Evolutionary conservation across 2,888 invertebrate species (phyloP), one percentile per base, ranked within the genome.

Genomic region (Tenthredo notha): DNA sequence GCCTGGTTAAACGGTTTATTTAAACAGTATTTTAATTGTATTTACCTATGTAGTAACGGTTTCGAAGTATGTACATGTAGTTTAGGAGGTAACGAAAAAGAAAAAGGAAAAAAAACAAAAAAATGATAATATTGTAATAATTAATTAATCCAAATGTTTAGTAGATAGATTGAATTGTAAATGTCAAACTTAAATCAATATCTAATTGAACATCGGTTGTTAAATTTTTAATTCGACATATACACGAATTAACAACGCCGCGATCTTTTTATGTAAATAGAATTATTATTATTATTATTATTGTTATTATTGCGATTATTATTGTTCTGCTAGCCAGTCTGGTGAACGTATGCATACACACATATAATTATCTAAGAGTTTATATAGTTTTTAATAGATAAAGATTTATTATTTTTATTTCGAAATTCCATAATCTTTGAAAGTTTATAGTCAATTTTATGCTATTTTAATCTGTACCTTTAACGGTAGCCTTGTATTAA

Each of bases 1-100:
- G 89, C 89, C 90, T 90, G 89, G 87, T 87, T 86, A 84, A 87
- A 84, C 70, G 58, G 84, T 87, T 86, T 84, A 84, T 85, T 88
- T 85, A 75, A 84, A 54, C 86, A 86, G 86, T 85, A 83, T 86
- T 86, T 85, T 84, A 54, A 83, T 83, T 67, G 61, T 78, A 84
- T 86, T 86, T 33, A 33, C 33, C 33, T 86, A 80, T 67, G 25
- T 67, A 67, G 33, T 67, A 50, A 7, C 80, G 12, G 43, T 40
- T 77, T 58, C 15, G 37, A 37, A 78, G 3, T 40, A 74, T 21
- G 43, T 43, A 21, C 9, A n/a, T 4, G 74, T 43, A 74, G 12
- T 29, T n/a, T 37, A 6, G 10, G 21, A n/a, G 40, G 40, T 3
- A 74, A 4, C 2, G 33, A 33, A 33, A 4, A 33, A n/a, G n/a